A percentile compares a stretch with the other conserved stretches of the same genome.
Evolutionary conservation across 2,888 invertebrate genomes (phyloP).

Genomic region (Andrena haemorrhoa): DNA sequence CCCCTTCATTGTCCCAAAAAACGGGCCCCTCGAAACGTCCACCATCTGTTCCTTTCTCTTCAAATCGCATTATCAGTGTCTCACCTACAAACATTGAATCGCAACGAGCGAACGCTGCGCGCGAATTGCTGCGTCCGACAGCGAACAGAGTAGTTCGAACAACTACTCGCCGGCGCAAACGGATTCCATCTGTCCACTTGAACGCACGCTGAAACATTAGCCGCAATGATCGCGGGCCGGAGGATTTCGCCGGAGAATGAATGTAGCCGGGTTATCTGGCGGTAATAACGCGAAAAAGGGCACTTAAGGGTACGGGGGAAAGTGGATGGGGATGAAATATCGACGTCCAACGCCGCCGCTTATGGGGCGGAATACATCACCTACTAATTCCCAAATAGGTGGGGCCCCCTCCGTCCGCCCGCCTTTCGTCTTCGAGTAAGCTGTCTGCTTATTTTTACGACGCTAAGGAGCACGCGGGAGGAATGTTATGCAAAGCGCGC

Average conservation of each 20-base stretch:
- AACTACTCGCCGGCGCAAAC: conserved; percentile 22
- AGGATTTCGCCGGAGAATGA: conserved; percentile 62
- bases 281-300: conserved; percentile 74
- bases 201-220: conserved; percentile 63
- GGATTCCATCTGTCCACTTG: conserved; percentile 36
- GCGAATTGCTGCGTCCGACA: not conserved
- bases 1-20: too few species aligned
- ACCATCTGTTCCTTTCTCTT: not conserved
- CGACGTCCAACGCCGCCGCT: conserved; percentile 65
- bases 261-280: conserved; percentile 69
- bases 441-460: conserved; percentile 70
- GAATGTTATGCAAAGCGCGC: conserved; percentile 67
- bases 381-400: conserved; percentile 75
- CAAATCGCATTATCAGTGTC: not conserved
- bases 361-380: conserved; percentile 73
- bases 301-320: conserved; percentile 57
- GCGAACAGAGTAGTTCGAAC: not conserved
- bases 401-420: conserved; percentile 37
- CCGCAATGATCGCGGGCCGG: conserved; percentile 65
- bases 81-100: not conserved
- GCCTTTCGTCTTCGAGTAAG: conserved; percentile 70
- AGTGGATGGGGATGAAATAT: conserved; percentile 69
- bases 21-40: too few species aligned
- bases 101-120: not conserved
- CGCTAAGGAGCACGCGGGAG: conserved; percentile 49